phyloP scores from a whole-genome alignment of 2,113 vertebrate genomes.

The Azemiops feae region DNA sequence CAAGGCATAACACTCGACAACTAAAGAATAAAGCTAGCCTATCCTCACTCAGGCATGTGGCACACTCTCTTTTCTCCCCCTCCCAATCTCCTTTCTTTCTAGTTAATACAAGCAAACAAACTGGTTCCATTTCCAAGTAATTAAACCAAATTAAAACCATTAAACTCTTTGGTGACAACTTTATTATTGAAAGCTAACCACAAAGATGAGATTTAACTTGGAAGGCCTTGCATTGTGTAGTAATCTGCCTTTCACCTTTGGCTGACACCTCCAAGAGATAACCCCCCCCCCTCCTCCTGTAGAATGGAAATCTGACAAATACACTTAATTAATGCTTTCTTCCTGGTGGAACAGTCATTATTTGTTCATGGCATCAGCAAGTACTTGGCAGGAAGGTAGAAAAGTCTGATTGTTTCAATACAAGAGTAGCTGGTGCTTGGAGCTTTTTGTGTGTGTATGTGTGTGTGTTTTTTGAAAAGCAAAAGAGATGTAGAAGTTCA shows the following conservation, averaged over 20 bases:
- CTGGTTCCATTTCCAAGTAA: constrained; percentile 76
- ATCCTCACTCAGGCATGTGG: constrained; percentile 58
- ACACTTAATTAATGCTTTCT: constrained; percentile 80
- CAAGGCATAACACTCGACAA: constrained; percentile 38
- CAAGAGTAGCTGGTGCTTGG: constrained; percentile 35
- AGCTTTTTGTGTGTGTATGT: constrained; percentile 23
- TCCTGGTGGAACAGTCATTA: constrained; percentile 78
- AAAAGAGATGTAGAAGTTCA: constrained; percentile 16
- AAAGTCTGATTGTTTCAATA: constrained; percentile 56
- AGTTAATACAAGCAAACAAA: constrained; percentile 42
- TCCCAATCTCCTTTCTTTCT: constrained; percentile 42
- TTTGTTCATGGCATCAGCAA: constrained; percentile 77
- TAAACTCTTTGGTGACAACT: constrained; percentile 78
- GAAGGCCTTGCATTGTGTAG: constrained; percentile 67
- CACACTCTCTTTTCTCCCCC: constrained; percentile 16
- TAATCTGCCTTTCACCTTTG: constrained; percentile 92
- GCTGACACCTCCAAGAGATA: constrained; percentile 84
- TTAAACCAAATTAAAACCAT: constrained; percentile 85
- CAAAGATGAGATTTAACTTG: constrained; percentile 73
- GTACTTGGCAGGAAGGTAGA: constrained; percentile 68
- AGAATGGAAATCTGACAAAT: constrained; percentile 73
- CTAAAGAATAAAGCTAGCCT: constrained; percentile 36
- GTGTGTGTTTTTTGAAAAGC: constrained; percentile 31
- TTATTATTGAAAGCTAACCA: constrained; percentile 72
- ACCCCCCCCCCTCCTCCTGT: constrained; percentile 37